These are phyloP conservation scores for Macrotus californicus DNA, from an alignment of 2,113 vertebrate genomes.

Conservation along the genomic window DNA sequence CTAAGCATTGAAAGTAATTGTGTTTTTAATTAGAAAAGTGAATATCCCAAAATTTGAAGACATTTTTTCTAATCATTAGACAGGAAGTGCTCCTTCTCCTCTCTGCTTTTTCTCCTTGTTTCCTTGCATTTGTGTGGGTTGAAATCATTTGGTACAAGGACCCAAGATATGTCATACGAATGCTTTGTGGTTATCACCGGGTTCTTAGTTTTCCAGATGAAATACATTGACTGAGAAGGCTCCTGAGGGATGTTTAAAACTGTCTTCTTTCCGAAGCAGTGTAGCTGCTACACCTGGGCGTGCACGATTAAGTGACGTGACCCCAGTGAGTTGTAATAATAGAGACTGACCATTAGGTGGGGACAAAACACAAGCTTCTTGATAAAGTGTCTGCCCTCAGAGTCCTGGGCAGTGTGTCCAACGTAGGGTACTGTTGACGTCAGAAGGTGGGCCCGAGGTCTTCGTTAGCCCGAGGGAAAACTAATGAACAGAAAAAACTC, in stretches of 20 bases:
- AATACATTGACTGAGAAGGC: not conserved
- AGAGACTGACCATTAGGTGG: not conserved
- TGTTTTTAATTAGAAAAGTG: not conserved
- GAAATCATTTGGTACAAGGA: not conserved
- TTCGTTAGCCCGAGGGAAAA: not conserved
- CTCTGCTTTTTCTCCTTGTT: not conserved
- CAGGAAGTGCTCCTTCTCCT: no score
- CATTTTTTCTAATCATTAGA: not conserved
- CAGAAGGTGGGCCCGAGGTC: not conserved
- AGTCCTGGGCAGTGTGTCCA: accelerated
- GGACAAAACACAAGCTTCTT: conserved; percentile 2
- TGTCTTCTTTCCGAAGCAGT: not conserved
- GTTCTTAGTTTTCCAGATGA: not conserved
- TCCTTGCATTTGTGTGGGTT: not conserved
- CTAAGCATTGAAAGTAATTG: not conserved
- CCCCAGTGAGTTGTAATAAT: not conserved
- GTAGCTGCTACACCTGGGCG: no score
- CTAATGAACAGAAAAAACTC: not conserved
- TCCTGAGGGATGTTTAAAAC: not conserved
- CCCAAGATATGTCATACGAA: not conserved
- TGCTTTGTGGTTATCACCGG: not conserved
- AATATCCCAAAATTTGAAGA: not conserved
- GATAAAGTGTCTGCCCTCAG: accelerated
- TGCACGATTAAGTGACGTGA: accelerated
- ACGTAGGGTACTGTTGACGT: not conserved